Conservation (phyloP, 2,113 vertebrate species). For the Apistogramma diplotaenia region DNA sequence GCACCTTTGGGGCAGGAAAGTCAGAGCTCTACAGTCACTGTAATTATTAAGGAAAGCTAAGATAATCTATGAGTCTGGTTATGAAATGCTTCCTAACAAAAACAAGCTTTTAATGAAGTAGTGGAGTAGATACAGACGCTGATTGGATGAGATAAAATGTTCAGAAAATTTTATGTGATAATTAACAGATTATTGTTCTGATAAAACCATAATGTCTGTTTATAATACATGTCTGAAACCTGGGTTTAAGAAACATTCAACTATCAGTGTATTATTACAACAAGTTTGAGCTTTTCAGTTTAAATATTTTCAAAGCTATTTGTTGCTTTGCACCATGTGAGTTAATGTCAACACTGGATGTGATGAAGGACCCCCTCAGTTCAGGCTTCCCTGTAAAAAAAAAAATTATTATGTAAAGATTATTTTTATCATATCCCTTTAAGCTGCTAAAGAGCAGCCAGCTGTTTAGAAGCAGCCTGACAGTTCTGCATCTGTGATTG, state of each 20-base stretch:
- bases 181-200: background rate
- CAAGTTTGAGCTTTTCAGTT: background rate
- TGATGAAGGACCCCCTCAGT: background rate
- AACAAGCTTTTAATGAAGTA: background rate
- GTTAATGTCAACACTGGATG: background rate
- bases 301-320: background rate
- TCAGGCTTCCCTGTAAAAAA: background rate
- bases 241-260: background rate
- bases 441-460: background rate
- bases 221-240: background rate
- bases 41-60: conserved; percentile 58
- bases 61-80: conserved; percentile 37
- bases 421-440: background rate
- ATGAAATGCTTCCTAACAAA: background rate
- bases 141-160: background rate
- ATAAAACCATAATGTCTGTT: background rate
- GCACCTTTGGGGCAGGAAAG: conserved; percentile 37
- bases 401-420: background rate
- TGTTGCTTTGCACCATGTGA: background rate
- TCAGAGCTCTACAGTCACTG: conserved; percentile 40
- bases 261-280: background rate
- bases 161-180: background rate
- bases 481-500: background rate
- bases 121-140: background rate
- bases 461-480: background rate